Percentiles rank a stretch among this genome's conserved stretches.
These are phyloP conservation scores for Ischnura elegans DNA, from an alignment of 2,888 invertebrate genomes.

Conservation along the genomic window DNA sequence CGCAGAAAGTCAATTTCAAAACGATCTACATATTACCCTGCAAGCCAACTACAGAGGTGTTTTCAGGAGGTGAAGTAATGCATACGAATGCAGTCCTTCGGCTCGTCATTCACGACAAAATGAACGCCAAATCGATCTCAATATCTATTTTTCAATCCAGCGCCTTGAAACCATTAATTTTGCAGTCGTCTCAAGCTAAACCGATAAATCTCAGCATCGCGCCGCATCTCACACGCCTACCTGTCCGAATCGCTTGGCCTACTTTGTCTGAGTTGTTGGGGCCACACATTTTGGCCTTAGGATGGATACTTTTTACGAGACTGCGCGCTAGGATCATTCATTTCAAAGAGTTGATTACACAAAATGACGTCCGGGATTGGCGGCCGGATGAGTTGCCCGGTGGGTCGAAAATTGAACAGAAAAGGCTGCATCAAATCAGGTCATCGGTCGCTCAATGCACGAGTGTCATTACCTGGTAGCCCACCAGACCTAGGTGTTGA, in stretches of 20 bases:
- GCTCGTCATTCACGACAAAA: too few species aligned
- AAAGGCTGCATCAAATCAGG: neutral
- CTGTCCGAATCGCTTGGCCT: neutral
- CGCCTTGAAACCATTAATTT: neutral
- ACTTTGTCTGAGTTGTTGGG: neutral
- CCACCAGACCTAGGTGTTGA: too few species aligned
- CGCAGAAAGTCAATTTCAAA: too few species aligned
- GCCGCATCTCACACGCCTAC: neutral
- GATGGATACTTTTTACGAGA: neutral
- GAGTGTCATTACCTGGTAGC: too few species aligned
- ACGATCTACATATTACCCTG: too few species aligned
- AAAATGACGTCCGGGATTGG: neutral
- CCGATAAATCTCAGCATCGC: neutral
- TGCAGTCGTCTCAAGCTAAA: neutral
- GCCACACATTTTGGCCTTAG: neutral
- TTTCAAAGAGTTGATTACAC: neutral
- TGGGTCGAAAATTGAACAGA: neutral
- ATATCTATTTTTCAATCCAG: neutral
- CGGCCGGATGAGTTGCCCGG: neutral
- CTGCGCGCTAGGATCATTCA: neutral
- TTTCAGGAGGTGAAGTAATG: too few species aligned
- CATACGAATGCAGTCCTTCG: too few species aligned
- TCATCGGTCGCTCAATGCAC: too few species aligned
- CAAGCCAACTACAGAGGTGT: too few species aligned
- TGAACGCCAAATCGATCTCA: neutral